Evolutionary conservation across 2,797 vertebrate species (phyloP).

Genomic region (Onychomys leucogaster): DNA sequence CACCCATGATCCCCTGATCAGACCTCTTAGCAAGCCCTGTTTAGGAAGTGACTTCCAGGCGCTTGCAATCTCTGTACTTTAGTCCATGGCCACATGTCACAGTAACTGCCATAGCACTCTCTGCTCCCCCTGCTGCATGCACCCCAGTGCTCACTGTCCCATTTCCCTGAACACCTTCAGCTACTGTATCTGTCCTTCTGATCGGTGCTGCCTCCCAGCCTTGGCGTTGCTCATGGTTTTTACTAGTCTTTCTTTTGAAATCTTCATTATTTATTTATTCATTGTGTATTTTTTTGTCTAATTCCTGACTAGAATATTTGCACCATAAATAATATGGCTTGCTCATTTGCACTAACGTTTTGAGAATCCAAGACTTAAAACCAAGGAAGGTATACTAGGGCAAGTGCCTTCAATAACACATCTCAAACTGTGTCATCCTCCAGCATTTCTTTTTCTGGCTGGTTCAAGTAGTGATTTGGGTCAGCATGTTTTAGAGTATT

Average conservation of each 20-base stretch:
- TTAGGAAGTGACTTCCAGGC: background rate
- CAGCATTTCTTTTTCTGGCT: too few relatives aligned
- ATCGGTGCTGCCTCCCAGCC: background rate
- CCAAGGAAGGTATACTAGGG: background rate
- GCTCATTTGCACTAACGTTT: too few relatives aligned
- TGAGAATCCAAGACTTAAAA: background rate
- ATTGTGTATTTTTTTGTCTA: background rate
- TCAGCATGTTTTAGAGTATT: background rate
- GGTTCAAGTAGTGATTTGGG: background rate
- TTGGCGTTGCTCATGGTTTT: background rate
- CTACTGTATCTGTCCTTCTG: background rate
- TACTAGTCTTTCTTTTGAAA: background rate
- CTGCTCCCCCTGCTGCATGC: background rate
- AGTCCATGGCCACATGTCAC: background rate
- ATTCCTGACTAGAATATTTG: background rate
- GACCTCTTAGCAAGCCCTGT: background rate
- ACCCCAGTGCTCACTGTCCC: background rate
- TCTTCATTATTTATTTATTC: background rate
- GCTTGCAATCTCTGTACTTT: background rate
- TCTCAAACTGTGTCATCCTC: background rate
- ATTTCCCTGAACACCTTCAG: background rate
- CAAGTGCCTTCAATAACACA: background rate
- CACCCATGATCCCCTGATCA: background rate
- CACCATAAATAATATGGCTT: background rate
- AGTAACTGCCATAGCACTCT: fast-evolving